Evolutionary conservation across 2,113 vertebrate genomes (phyloP), one percentile per base, ranked within the genome.

Genomic region (Zosterops hypoxanthus): DNA sequence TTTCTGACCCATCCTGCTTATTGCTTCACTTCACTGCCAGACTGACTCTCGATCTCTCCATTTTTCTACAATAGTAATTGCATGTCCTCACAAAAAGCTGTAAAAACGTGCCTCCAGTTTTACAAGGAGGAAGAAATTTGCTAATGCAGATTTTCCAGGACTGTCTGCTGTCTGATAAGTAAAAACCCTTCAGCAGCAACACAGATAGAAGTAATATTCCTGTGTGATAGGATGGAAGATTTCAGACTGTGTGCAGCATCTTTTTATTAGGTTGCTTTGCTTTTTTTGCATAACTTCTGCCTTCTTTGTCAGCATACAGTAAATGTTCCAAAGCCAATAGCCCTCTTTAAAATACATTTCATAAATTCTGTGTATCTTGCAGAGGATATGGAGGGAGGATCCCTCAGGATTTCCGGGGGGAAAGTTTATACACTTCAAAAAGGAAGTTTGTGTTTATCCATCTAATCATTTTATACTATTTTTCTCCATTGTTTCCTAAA

Each of bases 371-470:
- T 76, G 0, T 71, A 61, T 86, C 57, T 92, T 90, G n/a, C 42
- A 79, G 12, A 60, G 8, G 52, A 47, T 70, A 64, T 65, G 64
- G 34, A 90, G 80, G 94, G 90, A 90, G 92, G 83, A 91, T 82
- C 69, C 36, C 36, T 86, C 77, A 91, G 89, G 90, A 91, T 95
- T 96, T 95, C 90, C 41, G 1, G 60, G 59, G 66, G 63, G 39
- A 78, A 73, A 14, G 47, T 86, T 92, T 90, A 68, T 80, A 25
- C 24, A 7, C 24, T 59, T 86, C 17, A 33, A 90, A 93, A 88
- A 86, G 78, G 82, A 93, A 96, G 39, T 55, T 94, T 88, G 17
- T 91, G 33, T 94, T 15, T 86, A 76, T 72, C 53, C 12, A 68
- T 84, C n/a, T 90, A 57, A 82, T 68, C 19, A 1, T 77, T 90